These are phyloP conservation scores for Campylomormyrus numenius DNA, from an alignment of 2,113 vertebrate species.

Conservation along the genomic window DNA sequence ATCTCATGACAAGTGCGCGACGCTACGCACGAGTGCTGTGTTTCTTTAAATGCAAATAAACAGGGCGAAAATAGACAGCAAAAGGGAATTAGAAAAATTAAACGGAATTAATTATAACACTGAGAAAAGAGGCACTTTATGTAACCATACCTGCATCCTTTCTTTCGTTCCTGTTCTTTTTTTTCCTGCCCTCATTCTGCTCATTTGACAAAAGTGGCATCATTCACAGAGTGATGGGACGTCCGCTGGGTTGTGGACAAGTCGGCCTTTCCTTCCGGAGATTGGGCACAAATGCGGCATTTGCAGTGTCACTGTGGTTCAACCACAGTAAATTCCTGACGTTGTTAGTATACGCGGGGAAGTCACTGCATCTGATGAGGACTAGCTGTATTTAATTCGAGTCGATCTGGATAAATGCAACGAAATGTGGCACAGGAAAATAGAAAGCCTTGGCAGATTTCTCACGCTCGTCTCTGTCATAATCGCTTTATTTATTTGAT, in stretches of 20 bases:
- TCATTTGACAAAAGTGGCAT: neutral
- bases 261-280: neutral
- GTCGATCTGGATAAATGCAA: constrained; percentile 28
- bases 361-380: constrained; percentile 19
- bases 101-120: neutral
- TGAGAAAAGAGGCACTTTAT: neutral
- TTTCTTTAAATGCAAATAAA: neutral
- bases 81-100: neutral
- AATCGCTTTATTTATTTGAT: constrained; percentile 3
- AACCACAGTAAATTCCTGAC: constrained; percentile 38
- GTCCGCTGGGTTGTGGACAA: neutral
- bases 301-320: constrained; percentile 35
- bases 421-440: constrained; percentile 22
- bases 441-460: neutral
- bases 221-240: neutral
- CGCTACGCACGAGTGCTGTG: neutral
- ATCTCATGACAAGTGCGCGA: neutral
- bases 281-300: neutral
- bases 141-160: neutral
- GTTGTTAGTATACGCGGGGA: constrained; percentile 39
- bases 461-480: neutral
- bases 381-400: constrained; percentile 32
- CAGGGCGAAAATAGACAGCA: neutral
- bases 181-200: neutral
- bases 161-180: neutral